Evolutionary conservation across 2,888 invertebrate species (phyloP).

Genomic region (Emmelina monodactyla): DNA sequence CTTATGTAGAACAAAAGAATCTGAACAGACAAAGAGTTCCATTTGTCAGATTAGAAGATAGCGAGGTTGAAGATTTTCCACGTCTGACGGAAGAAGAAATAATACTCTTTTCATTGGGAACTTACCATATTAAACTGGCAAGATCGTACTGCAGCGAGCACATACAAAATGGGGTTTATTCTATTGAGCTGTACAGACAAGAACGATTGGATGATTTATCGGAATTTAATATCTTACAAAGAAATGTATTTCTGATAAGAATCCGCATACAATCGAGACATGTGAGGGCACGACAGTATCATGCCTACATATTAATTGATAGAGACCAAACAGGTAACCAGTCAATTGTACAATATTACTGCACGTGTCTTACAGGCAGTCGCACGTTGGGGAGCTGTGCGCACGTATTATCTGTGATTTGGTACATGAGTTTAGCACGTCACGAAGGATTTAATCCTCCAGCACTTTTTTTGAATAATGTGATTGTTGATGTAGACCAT

Average conservation of each 20-base stretch:
- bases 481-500: neutral
- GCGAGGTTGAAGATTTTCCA: neutral
- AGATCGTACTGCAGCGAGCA: constrained; percentile 10
- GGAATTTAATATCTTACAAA: neutral
- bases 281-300: constrained; percentile 5
- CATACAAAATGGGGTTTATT: constrained; percentile 7
- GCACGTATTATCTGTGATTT: neutral
- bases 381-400: neutral
- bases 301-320: constrained; percentile 7
- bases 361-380: constrained; percentile 2
- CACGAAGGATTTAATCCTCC: neutral
- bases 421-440: neutral
- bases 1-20: neutral
- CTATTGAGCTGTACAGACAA: constrained; percentile 8
- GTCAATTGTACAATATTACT: constrained; percentile 1
- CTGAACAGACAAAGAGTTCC: neutral
- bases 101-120: constrained; percentile 6
- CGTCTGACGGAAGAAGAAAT: constrained; percentile 2
- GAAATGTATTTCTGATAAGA: constrained; percentile 5
- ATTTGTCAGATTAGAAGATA: constrained; percentile 3
- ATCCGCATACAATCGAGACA: constrained; percentile 7
- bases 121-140: constrained; percentile 10
- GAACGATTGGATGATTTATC: constrained; percentile 3
- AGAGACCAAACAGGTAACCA: constrained; percentile 2
- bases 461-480: neutral